A percentile compares a stretch with the other conserved stretches of the same genome.
Conservation (phyloP, 1,140 invertebrate genomes). For the Neodiprion virginianus region DNA sequence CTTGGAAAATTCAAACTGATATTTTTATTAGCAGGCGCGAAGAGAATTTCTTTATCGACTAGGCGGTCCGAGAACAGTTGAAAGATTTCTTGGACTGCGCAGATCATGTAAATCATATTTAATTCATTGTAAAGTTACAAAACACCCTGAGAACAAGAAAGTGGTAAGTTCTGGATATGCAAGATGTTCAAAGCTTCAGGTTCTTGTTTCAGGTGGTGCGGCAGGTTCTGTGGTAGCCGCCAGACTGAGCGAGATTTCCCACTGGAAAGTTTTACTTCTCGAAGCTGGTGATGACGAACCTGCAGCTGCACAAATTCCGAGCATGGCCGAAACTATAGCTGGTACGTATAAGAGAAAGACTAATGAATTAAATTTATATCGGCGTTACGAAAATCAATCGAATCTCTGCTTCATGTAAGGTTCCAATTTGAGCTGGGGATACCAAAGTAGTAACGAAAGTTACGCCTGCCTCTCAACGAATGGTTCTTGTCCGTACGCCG, state of each 20-base stretch:
- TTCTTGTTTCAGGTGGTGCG: slow-evolving; percentile 42
- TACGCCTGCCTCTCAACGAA: slow-evolving; percentile 74
- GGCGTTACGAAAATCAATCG: background rate
- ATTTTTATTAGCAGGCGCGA: too few relatives aligned
- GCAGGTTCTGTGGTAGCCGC: slow-evolving; percentile 55
- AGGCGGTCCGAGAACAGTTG: background rate
- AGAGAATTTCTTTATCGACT: background rate
- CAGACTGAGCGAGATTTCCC: slow-evolving; percentile 52
- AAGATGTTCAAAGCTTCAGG: too few relatives aligned
- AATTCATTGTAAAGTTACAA: too few relatives aligned
- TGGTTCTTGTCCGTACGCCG: slow-evolving; percentile 49
- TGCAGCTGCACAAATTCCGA: slow-evolving; percentile 47
- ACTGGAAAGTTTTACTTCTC: slow-evolving; percentile 59
- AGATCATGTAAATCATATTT: too few relatives aligned
- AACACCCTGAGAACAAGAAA: too few relatives aligned
- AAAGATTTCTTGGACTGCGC: background rate
- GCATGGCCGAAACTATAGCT: background rate
- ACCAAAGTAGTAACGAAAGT: slow-evolving; percentile 84
- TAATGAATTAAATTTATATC: too few relatives aligned
- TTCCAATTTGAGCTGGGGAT: slow-evolving; percentile 87
- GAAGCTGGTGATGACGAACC: slow-evolving; percentile 66
- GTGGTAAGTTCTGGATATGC: too few relatives aligned
- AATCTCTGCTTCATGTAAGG: slow-evolving; percentile 61
- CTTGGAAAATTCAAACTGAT: too few relatives aligned
- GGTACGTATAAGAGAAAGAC: too few relatives aligned